A percentile compares a stretch with the other conserved stretches of the same genome.
These are phyloP conservation scores for Electrophaes corylata DNA, from an alignment of 2,888 invertebrate genomes.

Conservation along the genomic window DNA sequence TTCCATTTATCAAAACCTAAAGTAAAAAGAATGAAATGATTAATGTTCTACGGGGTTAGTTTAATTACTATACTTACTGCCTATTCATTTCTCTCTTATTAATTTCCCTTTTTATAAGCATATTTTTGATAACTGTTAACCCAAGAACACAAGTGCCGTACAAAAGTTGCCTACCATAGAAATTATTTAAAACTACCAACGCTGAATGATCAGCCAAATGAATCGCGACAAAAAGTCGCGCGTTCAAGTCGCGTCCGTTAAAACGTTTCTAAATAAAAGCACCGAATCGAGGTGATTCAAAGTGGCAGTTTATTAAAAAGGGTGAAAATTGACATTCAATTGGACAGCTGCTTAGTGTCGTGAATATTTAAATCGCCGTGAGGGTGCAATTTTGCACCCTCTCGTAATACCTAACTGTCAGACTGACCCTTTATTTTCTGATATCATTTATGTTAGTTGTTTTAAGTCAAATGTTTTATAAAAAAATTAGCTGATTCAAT, in stretches of 20 bases:
- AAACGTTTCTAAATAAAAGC: slow-evolving; percentile 9
- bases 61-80: too few species aligned
- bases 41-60: too few species aligned
- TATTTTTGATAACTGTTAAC: too few species aligned
- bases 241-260: slow-evolving; percentile 5
- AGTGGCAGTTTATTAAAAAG: slow-evolving; percentile 44
- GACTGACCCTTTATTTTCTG: neutral
- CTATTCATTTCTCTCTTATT: too few species aligned
- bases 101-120: too few species aligned
- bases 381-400: slow-evolving; percentile 1
- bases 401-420: slow-evolving; percentile 9
- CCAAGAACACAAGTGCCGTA: too few species aligned
- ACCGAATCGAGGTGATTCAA: slow-evolving; percentile 25
- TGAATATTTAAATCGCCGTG: slow-evolving; percentile 9
- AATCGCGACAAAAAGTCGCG: slow-evolving; percentile 4
- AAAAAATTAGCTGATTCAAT: too few species aligned
- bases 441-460: neutral
- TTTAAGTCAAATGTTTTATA: neutral
- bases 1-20: too few species aligned
- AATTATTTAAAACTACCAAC: too few species aligned
- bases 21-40: too few species aligned
- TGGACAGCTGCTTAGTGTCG: slow-evolving; percentile 17
- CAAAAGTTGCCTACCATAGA: too few species aligned
- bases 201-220: neutral
- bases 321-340: slow-evolving; percentile 36